Evolutionary conservation across 2,888 invertebrate genomes (phyloP).

Genomic region (Stenodera caucasica): DNA sequence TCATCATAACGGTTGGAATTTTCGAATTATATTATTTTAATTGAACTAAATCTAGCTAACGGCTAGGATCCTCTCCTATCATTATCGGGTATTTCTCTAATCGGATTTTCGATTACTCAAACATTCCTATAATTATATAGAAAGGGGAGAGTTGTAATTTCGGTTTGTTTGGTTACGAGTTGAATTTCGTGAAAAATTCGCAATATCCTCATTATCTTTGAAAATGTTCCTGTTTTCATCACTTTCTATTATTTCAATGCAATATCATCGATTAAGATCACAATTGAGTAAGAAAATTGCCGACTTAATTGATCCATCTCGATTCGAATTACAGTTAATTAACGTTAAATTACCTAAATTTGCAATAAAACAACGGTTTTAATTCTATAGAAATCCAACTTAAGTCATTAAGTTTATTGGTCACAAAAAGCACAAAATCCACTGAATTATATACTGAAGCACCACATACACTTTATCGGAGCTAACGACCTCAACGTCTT

Average conservation of each 20-base stretch:
- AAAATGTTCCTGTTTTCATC: background rate
- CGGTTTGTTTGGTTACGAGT: no score
- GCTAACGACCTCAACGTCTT: constrained; percentile 17
- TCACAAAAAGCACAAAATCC: background rate
- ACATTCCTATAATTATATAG: no score
- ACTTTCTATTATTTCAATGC: background rate
- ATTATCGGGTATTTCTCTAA: background rate
- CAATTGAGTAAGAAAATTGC: no score
- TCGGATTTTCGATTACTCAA: background rate
- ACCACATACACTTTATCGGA: background rate
- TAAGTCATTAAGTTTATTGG: background rate
- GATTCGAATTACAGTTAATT: no score
- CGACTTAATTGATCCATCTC: background rate
- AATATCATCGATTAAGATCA: background rate
- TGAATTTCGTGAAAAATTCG: background rate
- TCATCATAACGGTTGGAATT: no score
- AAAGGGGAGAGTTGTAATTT: no score
- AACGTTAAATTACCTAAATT: background rate
- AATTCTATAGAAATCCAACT: background rate
- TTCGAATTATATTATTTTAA: no score
- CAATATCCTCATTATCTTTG: background rate
- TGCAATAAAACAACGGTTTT: background rate
- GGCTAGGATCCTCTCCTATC: background rate
- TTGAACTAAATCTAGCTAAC: no score
- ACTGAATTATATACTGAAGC: background rate